Evolutionary conservation across 2,797 vertebrate species (phyloP).

Genomic region (Cryptoprocta ferox): DNA sequence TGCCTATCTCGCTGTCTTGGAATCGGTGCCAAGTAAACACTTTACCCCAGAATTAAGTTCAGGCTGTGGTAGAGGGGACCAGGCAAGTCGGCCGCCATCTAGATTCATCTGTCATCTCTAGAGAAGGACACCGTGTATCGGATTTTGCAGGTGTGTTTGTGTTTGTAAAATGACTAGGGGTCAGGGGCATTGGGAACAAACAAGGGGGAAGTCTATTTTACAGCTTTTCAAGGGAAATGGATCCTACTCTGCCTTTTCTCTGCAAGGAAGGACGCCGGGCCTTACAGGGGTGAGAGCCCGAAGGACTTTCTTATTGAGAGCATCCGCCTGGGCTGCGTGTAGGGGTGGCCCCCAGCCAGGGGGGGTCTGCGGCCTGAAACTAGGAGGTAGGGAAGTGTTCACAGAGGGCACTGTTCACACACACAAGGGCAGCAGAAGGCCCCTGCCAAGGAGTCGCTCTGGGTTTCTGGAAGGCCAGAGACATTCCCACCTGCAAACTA

Average conservation of each 20-base stretch:
- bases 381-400: accelerated
- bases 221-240: not conserved
- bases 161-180: too few relatives aligned
- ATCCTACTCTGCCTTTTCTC: not conserved
- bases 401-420: too few relatives aligned
- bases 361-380: not conserved
- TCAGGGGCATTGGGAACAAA: not conserved
- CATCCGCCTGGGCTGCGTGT: accelerated
- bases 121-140: accelerated
- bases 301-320: not conserved
- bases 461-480: not conserved
- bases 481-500: not conserved
- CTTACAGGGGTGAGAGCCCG: not conserved
- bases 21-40: not conserved
- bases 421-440: accelerated
- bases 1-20: not conserved
- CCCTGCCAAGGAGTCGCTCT: accelerated
- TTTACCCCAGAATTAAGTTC: not conserved
- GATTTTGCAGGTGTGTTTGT: not conserved
- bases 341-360: not conserved
- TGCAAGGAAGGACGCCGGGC: too few relatives aligned
- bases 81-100: too few relatives aligned
- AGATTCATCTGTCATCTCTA: not conserved
- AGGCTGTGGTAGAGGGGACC: not conserved
- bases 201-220: not conserved